These are phyloP conservation scores for Odontomachus brunneus DNA, from an alignment of 1,140 invertebrate genomes.

Conservation along the genomic window DNA sequence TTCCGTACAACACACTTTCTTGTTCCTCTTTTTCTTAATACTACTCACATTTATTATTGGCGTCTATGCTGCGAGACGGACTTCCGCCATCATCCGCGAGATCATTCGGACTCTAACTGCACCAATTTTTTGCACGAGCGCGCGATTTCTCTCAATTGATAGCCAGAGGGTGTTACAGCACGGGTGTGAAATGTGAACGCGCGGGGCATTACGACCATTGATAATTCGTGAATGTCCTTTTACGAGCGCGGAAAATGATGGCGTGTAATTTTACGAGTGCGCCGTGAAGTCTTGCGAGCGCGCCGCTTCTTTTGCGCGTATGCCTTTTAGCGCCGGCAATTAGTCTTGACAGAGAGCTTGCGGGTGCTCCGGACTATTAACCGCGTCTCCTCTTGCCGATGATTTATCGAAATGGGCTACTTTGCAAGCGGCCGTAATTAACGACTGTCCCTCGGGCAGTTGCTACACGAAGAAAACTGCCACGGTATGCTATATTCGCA, in stretches of 20 bases:
- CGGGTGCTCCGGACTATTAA: neutral
- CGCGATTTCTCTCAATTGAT: slow-evolving; percentile 16
- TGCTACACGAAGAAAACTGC: no score
- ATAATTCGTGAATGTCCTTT: slow-evolving; percentile 19
- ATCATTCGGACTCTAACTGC: slow-evolving; percentile 22
- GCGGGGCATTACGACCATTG: slow-evolving; percentile 18
- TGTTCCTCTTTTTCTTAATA: neutral
- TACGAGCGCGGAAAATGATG: neutral
- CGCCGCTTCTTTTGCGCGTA: neutral
- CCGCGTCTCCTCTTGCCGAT: neutral
- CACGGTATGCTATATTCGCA: no score
- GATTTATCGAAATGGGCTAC: neutral
- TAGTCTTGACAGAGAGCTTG: neutral
- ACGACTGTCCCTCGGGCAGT: neutral
- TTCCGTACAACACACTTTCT: no score
- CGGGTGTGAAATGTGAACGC: neutral
- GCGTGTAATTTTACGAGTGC: slow-evolving; percentile 2
- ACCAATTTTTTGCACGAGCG: neutral
- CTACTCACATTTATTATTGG: neutral
- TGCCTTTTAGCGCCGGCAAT: neutral
- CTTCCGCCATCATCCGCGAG: slow-evolving; percentile 1
- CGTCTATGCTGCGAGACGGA: neutral
- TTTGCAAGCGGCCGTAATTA: neutral
- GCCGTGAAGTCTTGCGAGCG: neutral
- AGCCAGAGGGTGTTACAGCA: neutral